Evolutionary conservation across 1,140 invertebrate species (phyloP).

Genomic region (Brachionus asplanchnoidis): DNA sequence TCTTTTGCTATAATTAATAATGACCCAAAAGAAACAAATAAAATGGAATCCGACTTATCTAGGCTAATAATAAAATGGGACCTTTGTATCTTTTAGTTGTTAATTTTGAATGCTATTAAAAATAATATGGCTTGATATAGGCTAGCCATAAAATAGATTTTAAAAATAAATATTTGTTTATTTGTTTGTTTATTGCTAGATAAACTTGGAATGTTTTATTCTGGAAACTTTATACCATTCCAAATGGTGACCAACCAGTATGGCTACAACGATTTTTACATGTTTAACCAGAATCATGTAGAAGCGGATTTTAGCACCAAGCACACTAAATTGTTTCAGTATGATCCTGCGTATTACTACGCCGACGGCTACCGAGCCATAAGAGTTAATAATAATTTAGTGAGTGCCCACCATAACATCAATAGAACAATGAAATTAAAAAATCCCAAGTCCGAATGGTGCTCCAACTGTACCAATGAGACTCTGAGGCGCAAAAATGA

Average conservation of each 20-base stretch:
- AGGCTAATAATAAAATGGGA: slow-evolving; percentile 27
- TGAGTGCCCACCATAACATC: background rate
- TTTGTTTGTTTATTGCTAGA: background rate
- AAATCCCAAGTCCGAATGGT: background rate
- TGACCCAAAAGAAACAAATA: slow-evolving; percentile 1
- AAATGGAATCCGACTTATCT: background rate
- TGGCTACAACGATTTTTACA: background rate
- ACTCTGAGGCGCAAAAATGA: background rate
- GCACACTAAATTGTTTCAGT: background rate
- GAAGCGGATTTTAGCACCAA: background rate
- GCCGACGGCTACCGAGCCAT: background rate
- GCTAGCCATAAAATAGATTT: background rate
- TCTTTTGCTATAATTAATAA: background rate
- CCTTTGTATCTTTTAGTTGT: background rate
- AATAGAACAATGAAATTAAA: background rate
- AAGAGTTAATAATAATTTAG: background rate
- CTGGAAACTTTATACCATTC: background rate
- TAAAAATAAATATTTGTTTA: slow-evolving; percentile 6
- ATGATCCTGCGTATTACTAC: background rate
- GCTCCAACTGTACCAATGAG: background rate
- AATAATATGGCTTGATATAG: slow-evolving; percentile 4
- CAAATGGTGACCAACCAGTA: background rate
- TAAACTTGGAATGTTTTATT: background rate
- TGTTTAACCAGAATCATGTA: background rate
- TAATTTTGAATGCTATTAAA: slow-evolving; percentile 5